Evolutionary conservation across 2,888 invertebrate species (phyloP).

Genomic region (Sympetrum striolatum): DNA sequence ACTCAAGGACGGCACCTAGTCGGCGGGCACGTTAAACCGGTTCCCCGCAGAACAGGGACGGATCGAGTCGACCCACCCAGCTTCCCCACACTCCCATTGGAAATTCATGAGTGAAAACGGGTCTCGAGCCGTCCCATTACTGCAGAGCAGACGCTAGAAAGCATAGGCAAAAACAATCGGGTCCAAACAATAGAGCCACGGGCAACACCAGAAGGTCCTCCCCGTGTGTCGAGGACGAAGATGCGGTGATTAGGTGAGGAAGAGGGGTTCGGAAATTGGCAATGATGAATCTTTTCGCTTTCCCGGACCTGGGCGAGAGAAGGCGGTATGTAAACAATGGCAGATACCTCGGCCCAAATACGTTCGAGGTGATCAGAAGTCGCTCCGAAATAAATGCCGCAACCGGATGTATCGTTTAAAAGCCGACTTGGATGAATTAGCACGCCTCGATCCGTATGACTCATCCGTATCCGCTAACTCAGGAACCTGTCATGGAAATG

Average conservation of each 20-base stretch:
- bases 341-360: too few species aligned
- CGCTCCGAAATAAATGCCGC: too few species aligned
- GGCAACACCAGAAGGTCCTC: not conserved
- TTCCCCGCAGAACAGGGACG: conserved; percentile 7
- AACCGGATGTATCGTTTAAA: too few species aligned
- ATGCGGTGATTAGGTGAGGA: not conserved
- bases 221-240: not conserved
- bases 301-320: too few species aligned
- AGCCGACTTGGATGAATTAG: too few species aligned
- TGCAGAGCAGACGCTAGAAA: not conserved
- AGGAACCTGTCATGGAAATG: too few species aligned
- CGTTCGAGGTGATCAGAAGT: too few species aligned
- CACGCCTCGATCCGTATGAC: too few species aligned
- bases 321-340: too few species aligned
- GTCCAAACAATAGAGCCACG: not conserved
- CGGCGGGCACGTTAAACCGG: conserved; percentile 13
- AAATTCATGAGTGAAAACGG: conserved; percentile 21
- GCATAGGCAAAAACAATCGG: not conserved
- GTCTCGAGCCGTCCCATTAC: not conserved
- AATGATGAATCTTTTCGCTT: too few species aligned
- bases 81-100: not conserved
- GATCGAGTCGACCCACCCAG: not conserved
- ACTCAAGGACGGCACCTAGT: not conserved
- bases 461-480: too few species aligned
- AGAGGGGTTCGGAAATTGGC: too few species aligned